Percentiles rank a stretch among this genome's conserved stretches.
These are phyloP conservation scores for Capromys pilorides DNA, from an alignment of 2,797 vertebrate species.

Conservation along the genomic window DNA sequence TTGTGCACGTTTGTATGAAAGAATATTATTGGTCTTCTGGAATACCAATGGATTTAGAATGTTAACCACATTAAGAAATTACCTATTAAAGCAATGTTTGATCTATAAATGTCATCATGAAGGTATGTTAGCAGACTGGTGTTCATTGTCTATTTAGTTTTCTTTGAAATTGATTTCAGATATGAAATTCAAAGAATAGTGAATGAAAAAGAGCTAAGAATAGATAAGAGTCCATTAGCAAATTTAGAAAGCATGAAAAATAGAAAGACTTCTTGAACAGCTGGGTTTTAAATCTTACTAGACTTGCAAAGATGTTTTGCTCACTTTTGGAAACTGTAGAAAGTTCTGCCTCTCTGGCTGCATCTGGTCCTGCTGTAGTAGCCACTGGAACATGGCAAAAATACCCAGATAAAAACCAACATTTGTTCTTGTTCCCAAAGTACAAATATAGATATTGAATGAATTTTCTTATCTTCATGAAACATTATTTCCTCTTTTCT, in stretches of 20 bases:
- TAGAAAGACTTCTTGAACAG: background rate
- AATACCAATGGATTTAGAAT: background rate
- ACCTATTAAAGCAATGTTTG: background rate
- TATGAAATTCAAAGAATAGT: slow-evolving; percentile 54
- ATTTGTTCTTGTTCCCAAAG: slow-evolving; percentile 34
- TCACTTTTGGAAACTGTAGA: background rate
- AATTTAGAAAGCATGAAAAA: slow-evolving; percentile 20
- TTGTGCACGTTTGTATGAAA: background rate
- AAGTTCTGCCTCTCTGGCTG: background rate
- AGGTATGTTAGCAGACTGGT: background rate
- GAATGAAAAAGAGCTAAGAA: slow-evolving; percentile 36
- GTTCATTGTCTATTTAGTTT: background rate
- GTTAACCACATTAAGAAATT: slow-evolving; percentile 9
- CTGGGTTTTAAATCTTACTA: background rate
- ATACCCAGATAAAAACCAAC: slow-evolving; percentile 62
- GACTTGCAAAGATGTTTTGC: background rate
- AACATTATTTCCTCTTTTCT: background rate
- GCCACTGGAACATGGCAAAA: slow-evolving; percentile 18
- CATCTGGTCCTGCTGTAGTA: background rate
- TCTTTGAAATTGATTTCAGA: slow-evolving; percentile 12
- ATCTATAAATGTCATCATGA: background rate
- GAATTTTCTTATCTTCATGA: slow-evolving; percentile 75
- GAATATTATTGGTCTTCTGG: background rate
- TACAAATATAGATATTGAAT: slow-evolving; percentile 71
- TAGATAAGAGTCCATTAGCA: background rate